These are phyloP conservation scores for Drosophila oshimai DNA, from an alignment of 1,140 invertebrate genomes.

Conservation along the genomic window DNA sequence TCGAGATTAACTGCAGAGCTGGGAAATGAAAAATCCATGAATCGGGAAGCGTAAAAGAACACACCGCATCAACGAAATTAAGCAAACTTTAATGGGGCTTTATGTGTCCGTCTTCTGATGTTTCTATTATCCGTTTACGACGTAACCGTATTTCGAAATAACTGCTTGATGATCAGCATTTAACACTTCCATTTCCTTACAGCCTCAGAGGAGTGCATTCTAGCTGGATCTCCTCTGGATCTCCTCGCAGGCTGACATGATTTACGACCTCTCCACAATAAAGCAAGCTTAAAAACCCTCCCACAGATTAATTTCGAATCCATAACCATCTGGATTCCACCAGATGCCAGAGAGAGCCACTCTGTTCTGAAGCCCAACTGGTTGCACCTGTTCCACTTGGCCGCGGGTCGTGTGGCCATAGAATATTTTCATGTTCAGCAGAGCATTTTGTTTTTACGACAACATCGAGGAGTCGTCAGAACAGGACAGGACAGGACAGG, in stretches of 20 bases:
- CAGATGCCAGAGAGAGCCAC: neutral
- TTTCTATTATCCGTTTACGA: constrained; percentile 10
- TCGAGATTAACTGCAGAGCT: neutral
- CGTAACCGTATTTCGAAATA: constrained; percentile 7
- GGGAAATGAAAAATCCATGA: neutral
- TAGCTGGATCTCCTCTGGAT: constrained; percentile 17
- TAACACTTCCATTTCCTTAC: constrained; percentile 37
- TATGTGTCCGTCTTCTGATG: neutral
- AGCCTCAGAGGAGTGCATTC: constrained; percentile 7
- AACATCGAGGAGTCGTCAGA: constrained; percentile 13
- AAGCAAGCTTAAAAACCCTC: constrained; percentile 22
- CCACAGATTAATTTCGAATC: constrained; percentile 40
- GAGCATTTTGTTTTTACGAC: constrained; percentile 55
- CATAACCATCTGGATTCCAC: constrained; percentile 34
- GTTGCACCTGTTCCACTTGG: constrained; percentile 59
- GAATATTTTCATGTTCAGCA: constrained; percentile 44
- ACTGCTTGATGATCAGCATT: constrained; percentile 14
- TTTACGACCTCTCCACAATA: constrained; percentile 30
- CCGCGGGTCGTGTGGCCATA: constrained; percentile 25
- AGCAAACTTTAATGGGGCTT: neutral
- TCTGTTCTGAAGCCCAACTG: constrained; percentile 21
- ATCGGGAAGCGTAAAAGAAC: neutral
- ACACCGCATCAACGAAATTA: neutral
- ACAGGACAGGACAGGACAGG: neutral
- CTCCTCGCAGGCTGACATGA: constrained; percentile 18